Conservation (phyloP, 2,888 invertebrate genomes). For the Phyto melanocephala region DNA sequence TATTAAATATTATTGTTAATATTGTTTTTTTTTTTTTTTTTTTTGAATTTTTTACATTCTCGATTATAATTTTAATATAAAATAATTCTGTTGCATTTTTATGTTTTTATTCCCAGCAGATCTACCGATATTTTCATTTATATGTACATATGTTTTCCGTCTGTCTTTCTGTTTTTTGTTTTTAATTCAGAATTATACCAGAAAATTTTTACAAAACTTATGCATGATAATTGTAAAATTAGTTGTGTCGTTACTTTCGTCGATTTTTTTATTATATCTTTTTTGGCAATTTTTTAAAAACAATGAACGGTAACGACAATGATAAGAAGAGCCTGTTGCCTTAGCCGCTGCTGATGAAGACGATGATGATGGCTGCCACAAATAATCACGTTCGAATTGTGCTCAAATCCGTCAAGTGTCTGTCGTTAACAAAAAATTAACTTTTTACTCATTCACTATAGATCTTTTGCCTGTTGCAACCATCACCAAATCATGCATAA, state of each 20-base stretch:
- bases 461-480: conserved; percentile 7
- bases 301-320: conserved; percentile 43
- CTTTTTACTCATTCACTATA: conserved; percentile 47
- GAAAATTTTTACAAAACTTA: conserved; percentile 31
- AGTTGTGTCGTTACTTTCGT: conserved; percentile 8
- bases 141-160: neutral
- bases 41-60: conserved; percentile 23
- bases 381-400: conserved; percentile 65
- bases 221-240: conserved; percentile 63
- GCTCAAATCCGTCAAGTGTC: conserved; percentile 66
- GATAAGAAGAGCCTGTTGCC: conserved; percentile 45
- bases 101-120: neutral
- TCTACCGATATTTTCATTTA: conserved; percentile 2
- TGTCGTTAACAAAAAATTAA: conserved; percentile 53
- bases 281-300: too few species aligned
- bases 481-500: conserved; percentile 40
- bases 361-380: conserved; percentile 61
- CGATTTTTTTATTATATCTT: neutral
- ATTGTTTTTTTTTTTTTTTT: too few species aligned
- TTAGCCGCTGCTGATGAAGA: conserved; percentile 51
- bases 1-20: too few species aligned
- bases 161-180: neutral
- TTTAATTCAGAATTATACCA: neutral
- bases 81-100: conserved; percentile 11
- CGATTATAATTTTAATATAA: conserved; percentile 7